These are phyloP conservation scores for Zhuqinia jingwanae DNA, from an alignment of 2,888 invertebrate genomes.

Conservation along the genomic window DNA sequence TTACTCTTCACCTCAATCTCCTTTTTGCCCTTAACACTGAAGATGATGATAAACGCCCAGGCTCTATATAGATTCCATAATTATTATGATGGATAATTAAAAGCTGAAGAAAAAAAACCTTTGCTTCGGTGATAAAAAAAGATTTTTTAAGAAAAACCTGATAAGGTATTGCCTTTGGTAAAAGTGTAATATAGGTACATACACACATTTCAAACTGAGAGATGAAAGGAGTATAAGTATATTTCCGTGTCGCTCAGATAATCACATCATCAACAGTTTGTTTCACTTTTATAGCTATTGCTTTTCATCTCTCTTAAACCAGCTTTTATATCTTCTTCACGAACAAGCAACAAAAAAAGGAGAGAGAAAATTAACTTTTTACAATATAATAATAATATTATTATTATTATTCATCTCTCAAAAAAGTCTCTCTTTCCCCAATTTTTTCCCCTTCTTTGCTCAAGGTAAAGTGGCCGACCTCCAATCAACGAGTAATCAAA, in stretches of 20 bases:
- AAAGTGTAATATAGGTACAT: neutral
- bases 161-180: conserved; percentile 15
- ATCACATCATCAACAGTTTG: conserved; percentile 15
- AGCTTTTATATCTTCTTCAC: conserved; percentile 55
- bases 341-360: conserved; percentile 28
- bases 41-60: neutral
- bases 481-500: conserved; percentile 64
- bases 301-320: conserved; percentile 4
- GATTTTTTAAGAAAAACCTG: neutral
- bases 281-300: conserved; percentile 25
- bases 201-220: neutral
- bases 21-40: neutral
- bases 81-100: conserved; percentile 34
- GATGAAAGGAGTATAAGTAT: no score
- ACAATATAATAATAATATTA: neutral
- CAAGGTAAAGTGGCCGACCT: conserved; percentile 64
- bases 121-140: neutral
- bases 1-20: neutral
- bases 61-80: conserved; percentile 14
- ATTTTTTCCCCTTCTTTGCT: neutral
- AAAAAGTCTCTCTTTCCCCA: neutral
- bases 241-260: neutral
- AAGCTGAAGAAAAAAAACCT: conserved; percentile 33
- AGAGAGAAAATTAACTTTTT: conserved; percentile 61
- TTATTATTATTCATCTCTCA: conserved; percentile 6